Percentiles rank a stretch among this genome's conserved stretches.
These are phyloP conservation scores for Myotis planiceps DNA, from an alignment of 2,797 vertebrate species.

Conservation along the genomic window DNA sequence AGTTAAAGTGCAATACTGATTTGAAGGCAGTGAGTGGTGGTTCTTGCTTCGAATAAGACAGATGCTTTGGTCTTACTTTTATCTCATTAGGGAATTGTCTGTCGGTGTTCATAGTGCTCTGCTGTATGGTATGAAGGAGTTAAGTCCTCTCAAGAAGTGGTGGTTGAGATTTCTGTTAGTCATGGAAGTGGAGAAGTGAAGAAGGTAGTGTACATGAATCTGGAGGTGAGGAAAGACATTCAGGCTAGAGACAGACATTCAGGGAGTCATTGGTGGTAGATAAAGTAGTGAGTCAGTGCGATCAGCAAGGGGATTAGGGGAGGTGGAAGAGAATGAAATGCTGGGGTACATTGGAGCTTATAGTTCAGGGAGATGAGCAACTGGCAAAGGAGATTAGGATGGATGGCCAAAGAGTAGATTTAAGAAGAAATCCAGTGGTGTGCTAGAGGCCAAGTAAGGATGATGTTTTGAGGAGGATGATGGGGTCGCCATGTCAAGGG, in stretches of 20 bases:
- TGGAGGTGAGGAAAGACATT: background rate
- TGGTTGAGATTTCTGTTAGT: background rate
- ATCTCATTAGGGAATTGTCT: background rate
- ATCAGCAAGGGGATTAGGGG: background rate
- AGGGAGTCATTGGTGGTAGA: background rate
- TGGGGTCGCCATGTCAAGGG: background rate
- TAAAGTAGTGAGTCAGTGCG: background rate
- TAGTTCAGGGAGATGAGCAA: background rate
- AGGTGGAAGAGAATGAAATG: background rate
- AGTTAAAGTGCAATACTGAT: background rate
- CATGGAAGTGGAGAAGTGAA: background rate
- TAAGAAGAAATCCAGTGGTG: background rate
- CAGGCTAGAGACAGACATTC: background rate
- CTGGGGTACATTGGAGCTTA: background rate
- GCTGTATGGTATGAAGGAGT: background rate
- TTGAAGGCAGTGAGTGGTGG: background rate
- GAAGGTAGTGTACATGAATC: background rate
- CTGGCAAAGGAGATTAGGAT: background rate
- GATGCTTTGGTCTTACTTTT: background rate
- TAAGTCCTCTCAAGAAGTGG: background rate
- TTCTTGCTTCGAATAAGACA: slow-evolving; percentile 27
- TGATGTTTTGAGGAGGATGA: background rate
- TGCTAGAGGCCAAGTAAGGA: background rate
- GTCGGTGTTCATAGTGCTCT: background rate
- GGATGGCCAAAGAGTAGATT: background rate